These are phyloP conservation scores for Andricus grossulariae DNA, from an alignment of 1,140 invertebrate genomes.

Conservation along the genomic window DNA sequence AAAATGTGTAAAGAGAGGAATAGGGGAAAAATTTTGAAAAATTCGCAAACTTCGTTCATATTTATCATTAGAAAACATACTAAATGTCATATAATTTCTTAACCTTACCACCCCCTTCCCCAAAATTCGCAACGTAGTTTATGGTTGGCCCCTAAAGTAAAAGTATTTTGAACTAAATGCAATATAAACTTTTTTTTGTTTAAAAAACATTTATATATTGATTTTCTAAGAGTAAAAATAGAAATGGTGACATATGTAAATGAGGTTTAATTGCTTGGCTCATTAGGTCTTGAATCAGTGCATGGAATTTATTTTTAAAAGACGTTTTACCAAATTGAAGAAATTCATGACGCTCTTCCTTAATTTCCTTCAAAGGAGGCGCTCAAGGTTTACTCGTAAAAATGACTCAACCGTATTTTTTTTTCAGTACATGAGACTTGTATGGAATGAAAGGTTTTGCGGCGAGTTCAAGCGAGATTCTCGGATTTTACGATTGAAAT, in stretches of 20 bases:
- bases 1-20: too few species aligned
- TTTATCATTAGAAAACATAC: too few species aligned
- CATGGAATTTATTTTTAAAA: slow-evolving; percentile 16
- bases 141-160: too few species aligned
- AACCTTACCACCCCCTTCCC: too few species aligned
- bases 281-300: slow-evolving; percentile 15
- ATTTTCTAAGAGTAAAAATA: not conserved
- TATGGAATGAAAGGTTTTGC: slow-evolving; percentile 23
- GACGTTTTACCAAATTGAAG: slow-evolving; percentile 26
- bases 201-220: not conserved
- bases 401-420: slow-evolving; percentile 27
- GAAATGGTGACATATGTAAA: not conserved
- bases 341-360: slow-evolving; percentile 30
- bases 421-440: slow-evolving; percentile 9
- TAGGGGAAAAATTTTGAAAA: too few species aligned
- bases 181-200: too few species aligned
- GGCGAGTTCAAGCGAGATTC: slow-evolving; percentile 8
- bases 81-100: too few species aligned
- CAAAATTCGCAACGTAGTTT: too few species aligned
- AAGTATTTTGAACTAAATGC: too few species aligned
- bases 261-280: not conserved
- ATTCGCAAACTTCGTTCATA: too few species aligned
- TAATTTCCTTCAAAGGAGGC: slow-evolving; percentile 30
- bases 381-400: slow-evolving; percentile 27
- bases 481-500: slow-evolving; percentile 4